These are phyloP conservation scores for Cosmopolites sordidus DNA, from an alignment of 2,888 invertebrate genomes.

Conservation along the genomic window DNA sequence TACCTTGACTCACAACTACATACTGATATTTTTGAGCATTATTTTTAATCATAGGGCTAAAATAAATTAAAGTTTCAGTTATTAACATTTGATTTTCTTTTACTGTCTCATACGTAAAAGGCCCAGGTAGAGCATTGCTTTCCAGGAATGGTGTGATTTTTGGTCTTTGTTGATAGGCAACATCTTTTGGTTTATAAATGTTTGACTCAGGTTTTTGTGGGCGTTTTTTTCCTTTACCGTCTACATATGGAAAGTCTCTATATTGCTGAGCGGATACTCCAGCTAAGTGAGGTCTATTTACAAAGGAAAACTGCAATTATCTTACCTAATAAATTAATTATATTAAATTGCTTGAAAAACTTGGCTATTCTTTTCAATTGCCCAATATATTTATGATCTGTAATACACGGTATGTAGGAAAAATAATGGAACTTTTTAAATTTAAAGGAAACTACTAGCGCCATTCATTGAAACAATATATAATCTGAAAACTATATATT, in stretches of 20 bases:
- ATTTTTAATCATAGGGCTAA: not conserved
- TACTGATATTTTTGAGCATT: constrained; percentile 8
- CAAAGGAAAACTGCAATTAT: too few relatives aligned
- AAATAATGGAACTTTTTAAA: too few relatives aligned
- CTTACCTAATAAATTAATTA: too few relatives aligned
- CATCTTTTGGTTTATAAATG: constrained; percentile 14
- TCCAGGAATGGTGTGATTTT: constrained; percentile 54
- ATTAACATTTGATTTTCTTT: not conserved
- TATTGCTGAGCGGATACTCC: constrained; percentile 23
- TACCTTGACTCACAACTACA: constrained; percentile 2
- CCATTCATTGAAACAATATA: too few relatives aligned
- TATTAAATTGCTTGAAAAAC: too few relatives aligned
- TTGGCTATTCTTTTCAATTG: too few relatives aligned
- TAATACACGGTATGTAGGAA: too few relatives aligned
- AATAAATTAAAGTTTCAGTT: not conserved
- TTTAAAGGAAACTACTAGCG: too few relatives aligned
- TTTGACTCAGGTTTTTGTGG: not conserved
- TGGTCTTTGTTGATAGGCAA: constrained; percentile 24
- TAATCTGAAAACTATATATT: too few relatives aligned
- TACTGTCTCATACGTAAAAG: constrained; percentile 52
- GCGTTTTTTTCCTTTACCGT: not conserved
- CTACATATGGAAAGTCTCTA: constrained; percentile 12
- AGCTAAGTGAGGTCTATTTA: constrained; percentile 23
- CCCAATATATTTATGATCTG: too few relatives aligned
- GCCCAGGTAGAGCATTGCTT: constrained; percentile 54